These are phyloP conservation scores for Cyprinodon diabolis DNA, from an alignment of 2,797 vertebrate genomes.

Conservation along the genomic window DNA sequence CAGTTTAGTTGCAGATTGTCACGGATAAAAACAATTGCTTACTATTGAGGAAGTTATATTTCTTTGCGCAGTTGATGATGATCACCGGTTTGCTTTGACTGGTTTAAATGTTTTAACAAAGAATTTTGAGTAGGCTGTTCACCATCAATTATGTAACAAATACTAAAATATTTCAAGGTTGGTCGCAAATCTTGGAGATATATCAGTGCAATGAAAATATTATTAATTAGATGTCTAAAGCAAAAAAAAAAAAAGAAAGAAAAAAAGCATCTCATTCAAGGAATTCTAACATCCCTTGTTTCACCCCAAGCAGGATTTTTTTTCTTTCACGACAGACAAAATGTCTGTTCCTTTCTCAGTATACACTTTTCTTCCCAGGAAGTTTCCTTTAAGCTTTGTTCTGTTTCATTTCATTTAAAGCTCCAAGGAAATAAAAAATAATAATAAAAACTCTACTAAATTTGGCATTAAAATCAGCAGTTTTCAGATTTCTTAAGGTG, in stretches of 20 bases:
- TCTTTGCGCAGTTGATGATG: not conserved
- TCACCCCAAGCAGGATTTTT: not conserved
- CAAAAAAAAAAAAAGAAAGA: not conserved
- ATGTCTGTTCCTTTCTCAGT: not conserved
- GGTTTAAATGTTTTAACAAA: not conserved
- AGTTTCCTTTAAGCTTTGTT: not conserved
- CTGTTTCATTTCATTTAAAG: not conserved
- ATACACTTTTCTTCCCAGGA: not conserved
- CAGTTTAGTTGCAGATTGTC: not conserved
- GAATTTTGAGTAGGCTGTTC: not conserved
- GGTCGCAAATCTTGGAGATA: too few species aligned
- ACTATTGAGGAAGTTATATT: not conserved
- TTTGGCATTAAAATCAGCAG: not conserved
- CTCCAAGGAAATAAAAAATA: not conserved
- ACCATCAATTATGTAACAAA: not conserved
- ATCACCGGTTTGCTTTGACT: not conserved
- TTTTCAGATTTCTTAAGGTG: too few species aligned
- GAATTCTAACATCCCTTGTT: not conserved
- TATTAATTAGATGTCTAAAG: not conserved
- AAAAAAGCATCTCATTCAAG: not conserved
- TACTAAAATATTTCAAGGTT: not conserved
- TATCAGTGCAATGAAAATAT: too few species aligned
- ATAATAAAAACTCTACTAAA: not conserved
- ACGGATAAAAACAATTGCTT: not conserved
- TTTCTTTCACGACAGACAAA: not conserved